Evolutionary conservation across 2,888 invertebrate genomes (phyloP).

Genomic region (Rhyacophila evoluta): DNA sequence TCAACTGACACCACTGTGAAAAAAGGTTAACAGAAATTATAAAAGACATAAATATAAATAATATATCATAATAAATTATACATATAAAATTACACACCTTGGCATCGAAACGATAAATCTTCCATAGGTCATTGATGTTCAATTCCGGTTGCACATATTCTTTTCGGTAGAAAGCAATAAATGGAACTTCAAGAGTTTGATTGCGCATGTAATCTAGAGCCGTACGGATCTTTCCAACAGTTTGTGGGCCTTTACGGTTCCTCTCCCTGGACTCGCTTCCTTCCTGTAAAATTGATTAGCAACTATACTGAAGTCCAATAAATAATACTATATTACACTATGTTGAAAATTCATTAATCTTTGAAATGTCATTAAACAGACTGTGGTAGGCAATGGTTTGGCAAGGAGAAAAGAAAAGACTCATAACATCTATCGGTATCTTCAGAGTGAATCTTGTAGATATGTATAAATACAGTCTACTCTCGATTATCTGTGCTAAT

Average conservation of each 20-base stretch:
- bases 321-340: too few relatives aligned
- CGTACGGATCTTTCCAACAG: constrained; percentile 91
- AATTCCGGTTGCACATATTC: constrained; percentile 97
- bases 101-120: constrained; percentile 95
- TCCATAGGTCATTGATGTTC: constrained; percentile 96
- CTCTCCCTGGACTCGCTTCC: constrained; percentile 62
- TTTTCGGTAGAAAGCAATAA: constrained; percentile 98
- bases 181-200: constrained; percentile 96
- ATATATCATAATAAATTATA: background rate
- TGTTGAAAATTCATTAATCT: too few relatives aligned
- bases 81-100: constrained; percentile 78
- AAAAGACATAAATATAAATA: background rate
- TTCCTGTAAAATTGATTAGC: constrained; percentile 41
- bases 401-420: too few relatives aligned
- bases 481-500: too few relatives aligned
- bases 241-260: constrained; percentile 75
- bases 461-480: too few relatives aligned
- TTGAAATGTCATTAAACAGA: too few relatives aligned
- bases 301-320: too few relatives aligned
- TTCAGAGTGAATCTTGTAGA: too few relatives aligned
- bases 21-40: too few relatives aligned
- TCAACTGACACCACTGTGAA: constrained; percentile 88
- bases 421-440: too few relatives aligned
- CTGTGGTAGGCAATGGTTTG: too few relatives aligned
- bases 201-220: constrained; percentile 96